Percentiles rank a stretch among this genome's conserved stretches.
These are phyloP conservation scores for Bujurquina vittata DNA, from an alignment of 2,113 vertebrate species.

Conservation along the genomic window DNA sequence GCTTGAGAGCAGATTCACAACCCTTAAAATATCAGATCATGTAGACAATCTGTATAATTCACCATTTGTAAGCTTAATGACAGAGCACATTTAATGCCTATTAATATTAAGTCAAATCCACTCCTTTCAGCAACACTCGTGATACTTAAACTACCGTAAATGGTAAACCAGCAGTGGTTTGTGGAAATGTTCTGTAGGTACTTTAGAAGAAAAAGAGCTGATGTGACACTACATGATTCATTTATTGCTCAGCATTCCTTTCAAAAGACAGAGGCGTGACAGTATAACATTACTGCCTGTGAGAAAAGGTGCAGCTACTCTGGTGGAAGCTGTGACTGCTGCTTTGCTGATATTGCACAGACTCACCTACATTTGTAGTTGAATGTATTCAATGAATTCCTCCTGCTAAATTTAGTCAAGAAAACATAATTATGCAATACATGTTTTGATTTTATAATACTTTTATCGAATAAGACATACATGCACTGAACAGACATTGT, in stretches of 20 bases:
- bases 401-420: not conserved
- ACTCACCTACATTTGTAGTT: not conserved
- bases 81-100: not conserved
- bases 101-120: not conserved
- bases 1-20: not conserved
- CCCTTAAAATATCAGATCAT: not conserved
- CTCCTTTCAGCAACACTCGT: not conserved
- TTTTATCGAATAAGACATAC: not conserved
- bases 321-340: not conserved
- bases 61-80: not conserved
- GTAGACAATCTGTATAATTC: not conserved
- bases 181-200: slow-evolving; percentile 5
- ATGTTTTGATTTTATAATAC: not conserved
- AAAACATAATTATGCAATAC: not conserved
- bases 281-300: not conserved
- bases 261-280: slow-evolving; percentile 1
- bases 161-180: not conserved
- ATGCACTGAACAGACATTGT: not conserved
- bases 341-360: not conserved
- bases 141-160: not conserved
- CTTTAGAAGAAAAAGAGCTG: slow-evolving; percentile 11
- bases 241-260: slow-evolving; percentile 13
- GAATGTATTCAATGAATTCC: not conserved
- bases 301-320: slow-evolving; percentile 14
- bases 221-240: slow-evolving; percentile 12